Conservation (phyloP, 2,797 vertebrate species). For the Sparidentex hasta region DNA sequence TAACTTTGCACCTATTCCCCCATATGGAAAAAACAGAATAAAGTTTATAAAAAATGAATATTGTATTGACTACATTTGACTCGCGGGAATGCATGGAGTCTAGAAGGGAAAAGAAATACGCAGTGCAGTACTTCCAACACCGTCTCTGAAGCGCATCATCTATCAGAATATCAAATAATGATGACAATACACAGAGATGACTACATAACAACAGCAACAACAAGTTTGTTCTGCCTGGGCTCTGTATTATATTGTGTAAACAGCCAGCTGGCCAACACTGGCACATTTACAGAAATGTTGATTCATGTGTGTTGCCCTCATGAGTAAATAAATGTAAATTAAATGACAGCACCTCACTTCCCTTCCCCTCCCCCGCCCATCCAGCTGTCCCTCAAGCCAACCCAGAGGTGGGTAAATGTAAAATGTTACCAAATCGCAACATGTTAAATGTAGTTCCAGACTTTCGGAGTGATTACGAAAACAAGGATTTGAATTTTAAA, state of each 20-base stretch:
- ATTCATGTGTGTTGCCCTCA: background rate
- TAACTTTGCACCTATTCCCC: too few species aligned
- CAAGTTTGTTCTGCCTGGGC: background rate
- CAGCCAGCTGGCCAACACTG: background rate
- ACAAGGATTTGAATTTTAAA: background rate
- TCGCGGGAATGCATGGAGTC: background rate
- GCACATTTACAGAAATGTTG: background rate
- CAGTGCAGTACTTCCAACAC: background rate
- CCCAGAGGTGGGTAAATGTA: background rate
- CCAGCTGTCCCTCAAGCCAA: background rate
- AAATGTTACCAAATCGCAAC: background rate
- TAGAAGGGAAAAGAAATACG: background rate
- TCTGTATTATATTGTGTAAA: background rate
- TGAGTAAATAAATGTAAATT: constrained; percentile 4
- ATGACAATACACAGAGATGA: background rate
- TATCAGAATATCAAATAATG: background rate
- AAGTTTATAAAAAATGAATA: background rate
- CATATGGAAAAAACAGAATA: too few species aligned
- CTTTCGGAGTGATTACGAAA: background rate
- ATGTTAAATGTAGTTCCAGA: background rate
- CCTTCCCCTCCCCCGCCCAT: background rate
- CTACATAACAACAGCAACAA: background rate
- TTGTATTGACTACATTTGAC: constrained; percentile 17
- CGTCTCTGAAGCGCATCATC: background rate
- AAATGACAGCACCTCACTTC: background rate